These are phyloP conservation scores for Paguma larvata DNA, from an alignment of 2,797 vertebrate genomes.

Conservation along the genomic window DNA sequence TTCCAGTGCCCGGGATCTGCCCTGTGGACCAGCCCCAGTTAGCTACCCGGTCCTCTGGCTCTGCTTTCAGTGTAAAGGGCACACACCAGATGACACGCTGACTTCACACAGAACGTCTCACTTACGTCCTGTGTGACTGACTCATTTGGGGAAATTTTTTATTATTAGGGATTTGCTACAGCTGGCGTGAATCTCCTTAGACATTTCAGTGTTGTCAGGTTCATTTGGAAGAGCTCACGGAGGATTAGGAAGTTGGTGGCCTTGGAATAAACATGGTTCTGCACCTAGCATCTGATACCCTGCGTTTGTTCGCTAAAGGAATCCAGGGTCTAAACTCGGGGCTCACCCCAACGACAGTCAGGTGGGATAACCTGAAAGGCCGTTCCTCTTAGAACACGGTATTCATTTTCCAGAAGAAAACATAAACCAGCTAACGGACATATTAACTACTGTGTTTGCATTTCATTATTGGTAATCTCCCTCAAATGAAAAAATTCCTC, in stretches of 20 bases:
- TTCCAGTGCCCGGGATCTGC: not conserved
- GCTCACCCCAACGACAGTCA: not conserved
- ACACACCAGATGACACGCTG: slow-evolving; percentile 52
- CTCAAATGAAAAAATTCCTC: slow-evolving; percentile 83
- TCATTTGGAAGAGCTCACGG: slow-evolving; percentile 61
- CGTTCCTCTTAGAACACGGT: not conserved
- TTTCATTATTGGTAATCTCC: slow-evolving; percentile 80
- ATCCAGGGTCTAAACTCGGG: slow-evolving; percentile 13
- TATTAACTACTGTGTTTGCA: slow-evolving; percentile 72
- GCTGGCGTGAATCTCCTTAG: slow-evolving; percentile 76
- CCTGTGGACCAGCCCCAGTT: not conserved
- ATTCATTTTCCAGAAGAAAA: slow-evolving; percentile 60
- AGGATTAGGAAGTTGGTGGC: slow-evolving; percentile 58
- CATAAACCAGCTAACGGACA: slow-evolving; percentile 56
- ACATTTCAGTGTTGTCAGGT: slow-evolving; percentile 68
- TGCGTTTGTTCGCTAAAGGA: slow-evolving; percentile 48
- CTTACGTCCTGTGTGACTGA: slow-evolving; percentile 73
- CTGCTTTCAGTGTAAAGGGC: slow-evolving; percentile 55
- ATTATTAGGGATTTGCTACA: slow-evolving; percentile 80
- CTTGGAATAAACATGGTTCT: slow-evolving; percentile 30
- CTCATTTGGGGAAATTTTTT: slow-evolving; percentile 79
- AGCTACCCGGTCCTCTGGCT: slow-evolving; percentile 2
- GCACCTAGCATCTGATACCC: not conserved
- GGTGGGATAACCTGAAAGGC: slow-evolving; percentile 26
- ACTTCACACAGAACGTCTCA: slow-evolving; percentile 73